A percentile compares a stretch with the other conserved stretches of the same genome.
phyloP scores from a whole-genome alignment of 2,113 vertebrate species.

The Cryptoleucopteryx plumbea region DNA sequence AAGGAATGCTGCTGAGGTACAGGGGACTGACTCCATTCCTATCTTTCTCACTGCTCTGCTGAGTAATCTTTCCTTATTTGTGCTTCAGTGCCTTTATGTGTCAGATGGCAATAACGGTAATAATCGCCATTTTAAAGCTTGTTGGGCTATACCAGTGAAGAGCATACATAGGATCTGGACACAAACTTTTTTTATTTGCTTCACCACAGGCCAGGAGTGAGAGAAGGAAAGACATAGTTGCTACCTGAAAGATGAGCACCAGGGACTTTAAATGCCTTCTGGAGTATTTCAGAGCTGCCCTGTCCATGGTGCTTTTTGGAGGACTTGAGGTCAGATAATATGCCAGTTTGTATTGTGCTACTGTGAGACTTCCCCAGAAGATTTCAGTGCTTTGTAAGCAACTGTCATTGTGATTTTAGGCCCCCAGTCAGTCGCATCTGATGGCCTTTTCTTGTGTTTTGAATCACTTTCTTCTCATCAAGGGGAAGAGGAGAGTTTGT shows the following conservation, averaged over 20 bases:
- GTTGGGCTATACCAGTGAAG: background rate
- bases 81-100: background rate
- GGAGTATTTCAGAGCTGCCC: background rate
- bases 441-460: background rate
- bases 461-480: background rate
- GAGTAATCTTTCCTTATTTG: background rate
- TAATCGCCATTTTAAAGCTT: background rate
- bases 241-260: background rate
- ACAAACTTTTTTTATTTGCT: background rate
- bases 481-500: background rate
- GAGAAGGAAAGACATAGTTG: background rate
- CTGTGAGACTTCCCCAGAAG: background rate
- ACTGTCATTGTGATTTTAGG: background rate
- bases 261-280: background rate
- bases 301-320: background rate
- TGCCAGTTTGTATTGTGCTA: background rate
- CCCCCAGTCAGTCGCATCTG: rapidly evolving
- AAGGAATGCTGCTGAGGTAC: background rate
- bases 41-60: background rate
- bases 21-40: background rate
- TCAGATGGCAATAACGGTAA: background rate
- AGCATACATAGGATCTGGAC: background rate
- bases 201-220: background rate
- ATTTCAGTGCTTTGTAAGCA: background rate
- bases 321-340: background rate